Percentiles rank a stretch among this genome's conserved stretches.
Conservation (phyloP, 2,888 invertebrate genomes). For the Hypercompe scribonia region DNA sequence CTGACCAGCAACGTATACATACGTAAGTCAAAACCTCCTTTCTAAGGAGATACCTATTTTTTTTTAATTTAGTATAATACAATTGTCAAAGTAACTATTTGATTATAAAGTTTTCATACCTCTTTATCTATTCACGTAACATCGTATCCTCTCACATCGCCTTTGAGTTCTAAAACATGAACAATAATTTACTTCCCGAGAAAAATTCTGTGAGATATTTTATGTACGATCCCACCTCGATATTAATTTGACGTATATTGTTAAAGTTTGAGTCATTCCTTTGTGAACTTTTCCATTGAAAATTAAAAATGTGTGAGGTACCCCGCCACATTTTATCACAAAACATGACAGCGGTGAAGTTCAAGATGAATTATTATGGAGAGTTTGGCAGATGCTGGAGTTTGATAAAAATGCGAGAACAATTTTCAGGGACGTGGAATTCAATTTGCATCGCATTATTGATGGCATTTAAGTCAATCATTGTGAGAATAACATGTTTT, state of each 20-base stretch:
- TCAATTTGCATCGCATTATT: constrained; percentile 37
- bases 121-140: background rate
- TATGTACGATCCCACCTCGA: constrained; percentile 24
- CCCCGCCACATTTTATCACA: constrained; percentile 28
- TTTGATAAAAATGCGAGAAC: constrained; percentile 36
- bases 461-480: constrained; percentile 24
- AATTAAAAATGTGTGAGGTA: constrained; percentile 44
- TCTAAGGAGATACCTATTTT: too few species aligned
- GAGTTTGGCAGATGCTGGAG: constrained; percentile 19
- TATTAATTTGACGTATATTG: constrained; percentile 40
- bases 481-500: constrained; percentile 21
- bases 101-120: background rate
- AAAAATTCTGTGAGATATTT: constrained; percentile 3
- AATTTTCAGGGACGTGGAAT: constrained; percentile 31
- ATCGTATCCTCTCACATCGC: background rate
- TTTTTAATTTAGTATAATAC: background rate
- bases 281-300: constrained; percentile 34
- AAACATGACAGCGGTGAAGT: constrained; percentile 41
- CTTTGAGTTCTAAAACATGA: background rate
- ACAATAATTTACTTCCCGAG: background rate
- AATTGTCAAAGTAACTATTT: background rate
- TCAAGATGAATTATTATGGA: constrained; percentile 41
- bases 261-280: constrained; percentile 39
- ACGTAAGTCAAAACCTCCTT: too few species aligned
- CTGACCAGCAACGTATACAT: too few species aligned